Conservation (phyloP, 2,797 vertebrate genomes). For the Phrynocephalus guinanensis region DNA sequence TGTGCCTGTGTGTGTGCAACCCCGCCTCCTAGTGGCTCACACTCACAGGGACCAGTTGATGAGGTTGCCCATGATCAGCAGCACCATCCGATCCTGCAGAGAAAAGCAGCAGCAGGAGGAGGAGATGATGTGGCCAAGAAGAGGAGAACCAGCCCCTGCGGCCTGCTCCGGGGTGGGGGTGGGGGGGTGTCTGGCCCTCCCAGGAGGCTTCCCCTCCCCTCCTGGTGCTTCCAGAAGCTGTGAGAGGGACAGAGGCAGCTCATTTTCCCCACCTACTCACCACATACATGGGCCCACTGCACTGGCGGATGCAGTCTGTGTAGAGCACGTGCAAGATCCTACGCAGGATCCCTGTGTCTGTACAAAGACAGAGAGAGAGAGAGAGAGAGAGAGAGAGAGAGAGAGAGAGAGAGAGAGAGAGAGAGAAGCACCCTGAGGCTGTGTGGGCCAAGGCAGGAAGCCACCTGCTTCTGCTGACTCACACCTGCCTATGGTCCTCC, state of each 20-base stretch:
- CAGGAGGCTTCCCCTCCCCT: neutral
- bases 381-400: neutral
- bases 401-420: too few relatives aligned
- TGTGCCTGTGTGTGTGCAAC: too few relatives aligned
- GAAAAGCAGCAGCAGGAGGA: slow-evolving; percentile 29
- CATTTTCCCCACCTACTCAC: slow-evolving; percentile 80
- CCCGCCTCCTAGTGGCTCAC: neutral
- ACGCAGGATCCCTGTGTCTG: slow-evolving; percentile 90
- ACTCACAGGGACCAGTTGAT: slow-evolving; percentile 99
- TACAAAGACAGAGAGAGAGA: neutral
- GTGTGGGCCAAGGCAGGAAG: rapidly evolving
- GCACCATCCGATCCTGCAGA: slow-evolving; percentile 94
- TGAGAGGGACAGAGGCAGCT: neutral
- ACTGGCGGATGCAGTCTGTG: slow-evolving; percentile 93
- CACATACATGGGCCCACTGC: slow-evolving; percentile 95
- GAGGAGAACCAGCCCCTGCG: too few relatives aligned
- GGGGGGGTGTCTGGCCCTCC: too few relatives aligned
- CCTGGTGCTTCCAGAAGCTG: neutral
- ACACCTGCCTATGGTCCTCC: neutral
- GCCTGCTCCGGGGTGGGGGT: too few relatives aligned
- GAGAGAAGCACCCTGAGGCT: neutral
- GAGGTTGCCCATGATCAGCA: slow-evolving; percentile 97
- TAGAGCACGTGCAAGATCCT: slow-evolving; percentile 90
- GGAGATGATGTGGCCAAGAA: slow-evolving; percentile 18
- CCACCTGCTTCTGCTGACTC: neutral